phyloP scores from a whole-genome alignment of 2,797 vertebrate species.

The Sebastes itinus region DNA sequence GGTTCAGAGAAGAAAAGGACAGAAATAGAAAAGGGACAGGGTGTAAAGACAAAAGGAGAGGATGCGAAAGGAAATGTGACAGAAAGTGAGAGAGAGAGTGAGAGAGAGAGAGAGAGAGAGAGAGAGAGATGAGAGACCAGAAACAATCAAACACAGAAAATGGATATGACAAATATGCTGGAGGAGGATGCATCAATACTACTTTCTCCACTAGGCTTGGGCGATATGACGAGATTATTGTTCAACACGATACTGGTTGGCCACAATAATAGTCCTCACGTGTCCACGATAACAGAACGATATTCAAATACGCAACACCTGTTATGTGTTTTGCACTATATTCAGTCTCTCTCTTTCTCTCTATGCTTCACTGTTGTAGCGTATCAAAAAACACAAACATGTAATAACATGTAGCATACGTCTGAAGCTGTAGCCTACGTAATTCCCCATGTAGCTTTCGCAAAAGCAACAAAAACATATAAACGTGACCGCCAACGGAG shows the following conservation, averaged over 20 bases:
- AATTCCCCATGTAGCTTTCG: background rate
- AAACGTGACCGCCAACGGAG: background rate
- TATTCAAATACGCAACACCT: background rate
- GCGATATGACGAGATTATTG: background rate
- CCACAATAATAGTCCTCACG: background rate
- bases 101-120: no score
- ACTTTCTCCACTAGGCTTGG: background rate
- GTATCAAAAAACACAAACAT: background rate
- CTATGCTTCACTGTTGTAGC: background rate
- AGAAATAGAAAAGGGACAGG: background rate
- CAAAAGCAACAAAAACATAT: background rate
- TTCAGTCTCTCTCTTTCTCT: background rate
- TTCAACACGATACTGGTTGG: background rate
- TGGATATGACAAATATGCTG: background rate
- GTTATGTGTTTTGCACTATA: background rate
- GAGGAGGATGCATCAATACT: background rate
- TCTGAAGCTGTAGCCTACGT: background rate
- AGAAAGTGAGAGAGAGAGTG: background rate
- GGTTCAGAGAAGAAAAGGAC: background rate
- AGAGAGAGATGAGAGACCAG: background rate
- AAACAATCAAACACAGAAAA: conserved; percentile 19
- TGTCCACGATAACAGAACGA: background rate
- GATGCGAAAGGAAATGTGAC: background rate
- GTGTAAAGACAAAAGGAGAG: background rate
- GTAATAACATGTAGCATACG: background rate